phyloP scores from a whole-genome alignment of 2,888 invertebrate species.

The Trissolcus japonicus region DNA sequence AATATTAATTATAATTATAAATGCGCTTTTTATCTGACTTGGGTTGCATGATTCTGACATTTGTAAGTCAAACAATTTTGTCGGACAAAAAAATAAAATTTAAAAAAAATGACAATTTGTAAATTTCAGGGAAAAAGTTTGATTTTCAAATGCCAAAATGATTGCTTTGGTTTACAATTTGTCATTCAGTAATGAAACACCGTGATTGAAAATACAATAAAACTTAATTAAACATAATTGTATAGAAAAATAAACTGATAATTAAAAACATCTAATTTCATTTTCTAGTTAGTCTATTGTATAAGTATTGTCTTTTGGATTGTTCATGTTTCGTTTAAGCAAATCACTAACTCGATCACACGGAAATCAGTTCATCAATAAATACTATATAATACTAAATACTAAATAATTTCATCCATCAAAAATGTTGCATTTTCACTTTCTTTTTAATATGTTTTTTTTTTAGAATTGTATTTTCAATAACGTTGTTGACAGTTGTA shows the following conservation, averaged over 20 bases:
- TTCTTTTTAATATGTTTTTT: not conserved
- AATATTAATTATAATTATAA: constrained; percentile 20
- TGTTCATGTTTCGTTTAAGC: not conserved
- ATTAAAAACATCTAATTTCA: not conserved
- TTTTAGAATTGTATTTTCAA: not conserved
- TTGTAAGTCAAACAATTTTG: not conserved
- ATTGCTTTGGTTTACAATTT: no score
- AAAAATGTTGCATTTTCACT: not conserved
- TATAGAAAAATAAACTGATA: not conserved
- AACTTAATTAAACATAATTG: not conserved
- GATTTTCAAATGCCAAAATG: no score
- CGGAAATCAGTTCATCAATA: no score
- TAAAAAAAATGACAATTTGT: no score
- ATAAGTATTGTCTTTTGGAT: not conserved
- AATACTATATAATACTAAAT: no score
- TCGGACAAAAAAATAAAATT: no score
- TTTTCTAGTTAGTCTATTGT: no score
- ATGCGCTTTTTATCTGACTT: constrained; percentile 15
- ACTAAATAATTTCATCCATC: no score
- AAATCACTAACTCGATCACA: no score
- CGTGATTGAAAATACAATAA: no score
- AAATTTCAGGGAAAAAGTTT: no score
- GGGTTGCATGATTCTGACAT: constrained; percentile 22
- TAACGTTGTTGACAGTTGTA: not conserved
- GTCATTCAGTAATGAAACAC: no score